Conservation (phyloP, 1,140 invertebrate species). For the Heliothis virescens region DNA sequence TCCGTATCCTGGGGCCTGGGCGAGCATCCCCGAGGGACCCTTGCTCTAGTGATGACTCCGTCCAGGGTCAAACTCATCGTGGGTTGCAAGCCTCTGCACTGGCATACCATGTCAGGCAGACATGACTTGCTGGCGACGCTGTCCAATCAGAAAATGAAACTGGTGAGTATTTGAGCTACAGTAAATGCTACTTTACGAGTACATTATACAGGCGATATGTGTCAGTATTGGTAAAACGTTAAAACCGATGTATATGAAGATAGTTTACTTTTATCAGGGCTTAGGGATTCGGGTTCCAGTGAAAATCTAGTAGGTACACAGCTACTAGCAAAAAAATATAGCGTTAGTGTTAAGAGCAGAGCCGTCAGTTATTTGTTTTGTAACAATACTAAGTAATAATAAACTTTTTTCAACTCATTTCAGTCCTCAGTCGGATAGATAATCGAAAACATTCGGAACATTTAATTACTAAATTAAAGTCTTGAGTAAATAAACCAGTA, state of each 20-base stretch:
- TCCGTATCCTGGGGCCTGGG: conserved; percentile 76
- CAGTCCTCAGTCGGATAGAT: too few relatives aligned
- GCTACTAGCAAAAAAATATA: too few relatives aligned
- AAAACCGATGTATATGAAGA: too few relatives aligned
- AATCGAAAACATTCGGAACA: background rate
- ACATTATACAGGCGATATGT: too few relatives aligned
- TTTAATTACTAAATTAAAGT: background rate
- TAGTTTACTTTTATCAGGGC: too few relatives aligned
- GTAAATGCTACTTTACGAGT: background rate
- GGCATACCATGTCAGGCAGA: conserved; percentile 72
- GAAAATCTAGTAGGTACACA: too few relatives aligned
- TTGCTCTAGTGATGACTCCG: conserved; percentile 66
- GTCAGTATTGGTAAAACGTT: too few relatives aligned
- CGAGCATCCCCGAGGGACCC: conserved; percentile 56
- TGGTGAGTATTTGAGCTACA: conserved; percentile 64
- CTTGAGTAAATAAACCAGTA: conserved; percentile 6
- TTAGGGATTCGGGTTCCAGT: too few relatives aligned
- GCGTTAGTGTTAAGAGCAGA: too few relatives aligned
- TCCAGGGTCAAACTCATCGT: conserved; percentile 70
- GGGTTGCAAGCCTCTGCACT: conserved; percentile 72
- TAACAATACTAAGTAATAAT: too few relatives aligned
- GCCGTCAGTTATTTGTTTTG: too few relatives aligned
- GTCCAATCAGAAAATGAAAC: conserved; percentile 66
- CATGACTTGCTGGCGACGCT: conserved; percentile 69
- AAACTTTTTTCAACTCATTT: too few relatives aligned